phyloP scores from a whole-genome alignment of 2,797 vertebrate genomes.

The Takifugu ocellatus region DNA sequence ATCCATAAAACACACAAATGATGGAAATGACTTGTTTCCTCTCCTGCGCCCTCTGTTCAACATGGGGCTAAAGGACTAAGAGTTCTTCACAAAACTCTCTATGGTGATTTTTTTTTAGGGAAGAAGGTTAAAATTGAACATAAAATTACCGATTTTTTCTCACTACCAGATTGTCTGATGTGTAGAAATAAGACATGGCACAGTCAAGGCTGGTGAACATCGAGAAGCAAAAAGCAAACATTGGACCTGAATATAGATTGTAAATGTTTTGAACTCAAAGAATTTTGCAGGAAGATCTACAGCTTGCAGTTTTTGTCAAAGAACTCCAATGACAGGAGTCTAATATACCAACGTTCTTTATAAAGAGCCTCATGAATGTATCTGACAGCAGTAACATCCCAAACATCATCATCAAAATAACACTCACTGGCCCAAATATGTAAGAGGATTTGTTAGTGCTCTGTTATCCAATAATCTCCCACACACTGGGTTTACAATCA shows the following conservation, averaged over 20 bases:
- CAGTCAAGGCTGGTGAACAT: background rate
- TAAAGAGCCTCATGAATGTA: slow-evolving; percentile 29
- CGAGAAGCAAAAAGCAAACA: background rate
- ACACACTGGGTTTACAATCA: slow-evolving; percentile 51
- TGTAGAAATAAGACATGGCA: background rate
- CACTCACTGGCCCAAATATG: slow-evolving; percentile 46
- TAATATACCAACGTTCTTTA: slow-evolving; percentile 21
- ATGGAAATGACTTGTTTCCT: slow-evolving; percentile 7
- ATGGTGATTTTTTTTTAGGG: background rate
- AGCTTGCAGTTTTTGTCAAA: no score
- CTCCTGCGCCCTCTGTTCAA: slow-evolving; percentile 1
- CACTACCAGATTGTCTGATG: background rate
- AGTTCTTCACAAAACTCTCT: background rate
- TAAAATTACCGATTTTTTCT: background rate
- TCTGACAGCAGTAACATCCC: slow-evolving; percentile 21
- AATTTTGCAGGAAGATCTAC: no score
- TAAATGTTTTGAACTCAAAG: background rate
- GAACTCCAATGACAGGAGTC: background rate
- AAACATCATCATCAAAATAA: slow-evolving; percentile 35
- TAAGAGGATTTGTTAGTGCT: slow-evolving; percentile 46
- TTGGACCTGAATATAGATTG: background rate
- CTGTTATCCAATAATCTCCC: slow-evolving; percentile 61
- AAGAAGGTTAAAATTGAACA: background rate
- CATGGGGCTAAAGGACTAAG: background rate
- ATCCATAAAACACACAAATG: background rate